These are phyloP conservation scores for Kryptolebias ocellatus DNA, from an alignment of 2,797 vertebrate species.

Conservation along the genomic window DNA sequence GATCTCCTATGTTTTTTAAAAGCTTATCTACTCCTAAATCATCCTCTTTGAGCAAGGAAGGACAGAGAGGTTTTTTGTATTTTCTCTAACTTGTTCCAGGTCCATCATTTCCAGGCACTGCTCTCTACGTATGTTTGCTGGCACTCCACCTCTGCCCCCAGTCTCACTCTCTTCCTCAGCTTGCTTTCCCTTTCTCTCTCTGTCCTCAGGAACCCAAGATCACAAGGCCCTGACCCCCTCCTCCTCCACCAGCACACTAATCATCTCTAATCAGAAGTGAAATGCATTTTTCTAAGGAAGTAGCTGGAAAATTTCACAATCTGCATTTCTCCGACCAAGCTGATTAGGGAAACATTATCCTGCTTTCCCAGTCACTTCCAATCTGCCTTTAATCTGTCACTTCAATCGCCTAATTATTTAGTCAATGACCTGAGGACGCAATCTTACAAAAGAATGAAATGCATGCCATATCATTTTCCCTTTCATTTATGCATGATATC, in stretches of 20 bases:
- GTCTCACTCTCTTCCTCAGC: constrained; percentile 28
- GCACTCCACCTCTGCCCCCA: constrained; percentile 48
- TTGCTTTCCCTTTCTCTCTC: constrained; percentile 26
- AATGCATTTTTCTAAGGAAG: constrained; percentile 90
- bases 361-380: constrained; percentile 88
- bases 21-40: constrained; percentile 76
- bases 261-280: constrained; percentile 86
- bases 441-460: constrained; percentile 85
- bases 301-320: constrained; percentile 90
- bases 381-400: constrained; percentile 89
- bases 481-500: constrained; percentile 82
- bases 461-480: constrained; percentile 81
- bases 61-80: constrained; percentile 37
- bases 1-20: constrained; percentile 66
- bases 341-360: constrained; percentile 90
- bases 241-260: constrained; percentile 76
- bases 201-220: constrained; percentile 69
- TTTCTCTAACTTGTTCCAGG: constrained; percentile 68
- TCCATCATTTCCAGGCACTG: constrained; percentile 66
- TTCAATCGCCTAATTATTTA: constrained; percentile 88
- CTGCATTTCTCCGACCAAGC: constrained; percentile 87
- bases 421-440: constrained; percentile 85
- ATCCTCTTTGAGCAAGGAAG: constrained; percentile 53
- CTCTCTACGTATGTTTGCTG: constrained; percentile 44
- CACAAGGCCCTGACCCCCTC: constrained; percentile 73